Percentiles rank a stretch among this genome's conserved stretches.
phyloP scores from a whole-genome alignment of 2,888 invertebrate genomes.

The Trachelus tabidus region DNA sequence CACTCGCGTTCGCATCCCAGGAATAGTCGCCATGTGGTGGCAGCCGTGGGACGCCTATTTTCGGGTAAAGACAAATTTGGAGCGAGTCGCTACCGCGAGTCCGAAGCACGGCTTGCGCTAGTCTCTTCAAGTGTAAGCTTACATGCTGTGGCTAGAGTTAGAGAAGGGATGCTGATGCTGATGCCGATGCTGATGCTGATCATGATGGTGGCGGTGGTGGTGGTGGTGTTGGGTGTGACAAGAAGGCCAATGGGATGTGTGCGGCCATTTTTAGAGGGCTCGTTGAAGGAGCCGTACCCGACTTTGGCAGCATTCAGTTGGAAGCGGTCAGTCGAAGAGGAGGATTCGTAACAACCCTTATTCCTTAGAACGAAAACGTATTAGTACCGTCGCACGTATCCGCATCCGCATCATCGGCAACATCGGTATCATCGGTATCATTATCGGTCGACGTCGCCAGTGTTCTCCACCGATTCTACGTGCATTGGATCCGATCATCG shows the following conservation, averaged over 20 bases:
- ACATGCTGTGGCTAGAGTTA: conserved; percentile 41
- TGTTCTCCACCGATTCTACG: no score
- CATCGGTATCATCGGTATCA: no score
- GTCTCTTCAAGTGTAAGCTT: conserved; percentile 63
- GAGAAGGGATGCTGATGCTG: neutral
- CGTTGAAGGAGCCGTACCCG: conserved; percentile 47
- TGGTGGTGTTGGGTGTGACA: conserved; percentile 41
- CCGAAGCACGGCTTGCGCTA: conserved; percentile 36
- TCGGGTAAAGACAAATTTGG: conserved; percentile 88
- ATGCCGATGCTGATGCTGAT: no score
- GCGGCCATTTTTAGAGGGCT: conserved; percentile 66
- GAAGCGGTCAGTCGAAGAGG: conserved; percentile 51
- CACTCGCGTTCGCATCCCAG: conserved; percentile 54
- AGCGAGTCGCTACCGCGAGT: conserved; percentile 64
- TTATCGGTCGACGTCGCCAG: no score
- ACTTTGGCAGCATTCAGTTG: conserved; percentile 60
- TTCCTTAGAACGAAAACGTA: neutral
- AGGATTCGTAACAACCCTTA: conserved; percentile 16
- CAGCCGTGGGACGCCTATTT: conserved; percentile 68
- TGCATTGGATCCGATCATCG: no score
- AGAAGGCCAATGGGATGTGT: conserved; percentile 63
- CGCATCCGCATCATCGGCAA: no score
- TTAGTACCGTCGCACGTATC: no score
- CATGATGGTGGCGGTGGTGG: conserved; percentile 1
- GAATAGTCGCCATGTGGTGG: conserved; percentile 64